Percentiles rank a stretch among this genome's conserved stretches.
Conservation (phyloP, 2,797 vertebrate species). For the Notoglanidium macrostoma region DNA sequence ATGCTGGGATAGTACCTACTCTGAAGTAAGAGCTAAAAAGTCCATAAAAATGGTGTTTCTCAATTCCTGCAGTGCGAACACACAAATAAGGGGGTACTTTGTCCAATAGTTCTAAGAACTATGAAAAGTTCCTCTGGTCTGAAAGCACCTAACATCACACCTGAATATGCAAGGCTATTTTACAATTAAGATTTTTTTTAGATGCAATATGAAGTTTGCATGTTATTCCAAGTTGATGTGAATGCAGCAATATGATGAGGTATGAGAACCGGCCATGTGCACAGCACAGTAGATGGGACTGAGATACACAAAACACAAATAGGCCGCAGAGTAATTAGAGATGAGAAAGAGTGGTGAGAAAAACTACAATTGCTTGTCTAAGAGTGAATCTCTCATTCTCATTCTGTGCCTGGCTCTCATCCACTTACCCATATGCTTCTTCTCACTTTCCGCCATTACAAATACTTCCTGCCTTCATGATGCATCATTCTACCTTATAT, state of each 20-base stretch:
- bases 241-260: background rate
- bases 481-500: slow-evolving; percentile 13
- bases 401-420: slow-evolving; percentile 32
- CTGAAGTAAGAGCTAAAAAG: too few species aligned
- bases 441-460: slow-evolving; percentile 8
- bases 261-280: background rate
- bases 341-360: slow-evolving; percentile 45
- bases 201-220: background rate
- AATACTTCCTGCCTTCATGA: background rate
- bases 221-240: background rate
- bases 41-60: too few species aligned
- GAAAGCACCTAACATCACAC: too few species aligned
- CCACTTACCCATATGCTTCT: background rate
- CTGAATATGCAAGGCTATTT: background rate
- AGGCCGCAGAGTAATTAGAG: slow-evolving; percentile 36
- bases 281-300: slow-evolving; percentile 26
- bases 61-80: too few species aligned
- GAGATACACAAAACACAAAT: slow-evolving; percentile 47
- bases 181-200: background rate
- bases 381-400: slow-evolving; percentile 42
- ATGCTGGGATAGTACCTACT: too few species aligned
- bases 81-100: too few species aligned
- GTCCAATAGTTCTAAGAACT: too few species aligned
- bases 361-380: slow-evolving; percentile 57
- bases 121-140: too few species aligned